Conservation (phyloP, 2,113 vertebrate species). For the Bothrops jararaca region DNA sequence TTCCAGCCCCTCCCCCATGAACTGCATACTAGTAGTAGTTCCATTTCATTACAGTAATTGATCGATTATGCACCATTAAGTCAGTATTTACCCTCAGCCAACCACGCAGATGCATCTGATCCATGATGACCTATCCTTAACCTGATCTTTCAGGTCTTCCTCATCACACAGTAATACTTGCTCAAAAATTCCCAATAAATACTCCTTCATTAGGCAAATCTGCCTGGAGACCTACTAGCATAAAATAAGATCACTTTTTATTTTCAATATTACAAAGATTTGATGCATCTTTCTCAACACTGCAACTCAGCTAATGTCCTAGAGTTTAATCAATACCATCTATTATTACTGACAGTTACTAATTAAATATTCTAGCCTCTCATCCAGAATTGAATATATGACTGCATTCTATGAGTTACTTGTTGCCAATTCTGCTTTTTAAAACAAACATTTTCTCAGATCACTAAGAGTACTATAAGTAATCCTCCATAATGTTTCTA, state of each 20-base stretch:
- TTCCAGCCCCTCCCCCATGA: neutral
- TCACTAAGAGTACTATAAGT: neutral
- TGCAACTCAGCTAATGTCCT: neutral
- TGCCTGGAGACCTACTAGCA: neutral
- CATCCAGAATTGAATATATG: neutral
- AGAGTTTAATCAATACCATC: neutral
- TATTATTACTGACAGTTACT: neutral
- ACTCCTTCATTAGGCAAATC: neutral
- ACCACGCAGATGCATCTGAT: neutral
- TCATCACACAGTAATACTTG: neutral
- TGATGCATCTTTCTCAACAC: neutral
- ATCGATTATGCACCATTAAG: neutral
- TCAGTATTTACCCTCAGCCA: neutral
- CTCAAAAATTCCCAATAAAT: neutral
- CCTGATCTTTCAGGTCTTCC: neutral
- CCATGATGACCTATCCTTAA: neutral
- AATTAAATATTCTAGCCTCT: neutral
- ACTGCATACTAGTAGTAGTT: neutral
- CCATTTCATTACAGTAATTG: neutral
- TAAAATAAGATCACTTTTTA: neutral
- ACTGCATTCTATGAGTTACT: neutral
- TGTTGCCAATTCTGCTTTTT: neutral
- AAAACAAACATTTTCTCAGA: neutral
- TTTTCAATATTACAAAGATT: neutral
- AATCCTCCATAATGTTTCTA: neutral